Evolutionary conservation across 1,140 invertebrate genomes (phyloP), one percentile per base, ranked within the genome.

Genomic region (Aphidius gifuensis): DNA sequence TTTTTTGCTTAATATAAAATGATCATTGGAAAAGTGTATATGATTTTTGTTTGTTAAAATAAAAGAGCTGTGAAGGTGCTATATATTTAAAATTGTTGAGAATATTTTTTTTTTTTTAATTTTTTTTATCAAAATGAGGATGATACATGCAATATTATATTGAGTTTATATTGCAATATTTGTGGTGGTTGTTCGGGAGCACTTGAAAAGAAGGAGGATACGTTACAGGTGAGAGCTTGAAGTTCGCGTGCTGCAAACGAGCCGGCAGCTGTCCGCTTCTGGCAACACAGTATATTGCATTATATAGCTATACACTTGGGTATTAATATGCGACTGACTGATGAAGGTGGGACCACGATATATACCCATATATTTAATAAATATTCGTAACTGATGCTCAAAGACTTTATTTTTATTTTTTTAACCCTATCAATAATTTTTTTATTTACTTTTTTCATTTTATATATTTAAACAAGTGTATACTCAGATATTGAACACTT

Each of bases 171-270:
- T 32, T 32, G 23, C 23, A 32, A 32, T 32, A 4, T 32, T 3
- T 32, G 58, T 56, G 60, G 58, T 58, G 68, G 66, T 66, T 62
- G 53, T 66, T 43, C 55, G 47, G 61, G 58, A 61, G 61, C 55
- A 57, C 44, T 61, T 38, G 60, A 59, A 58, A 59, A 60, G 61
- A 58, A 62, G 58, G 58, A 59, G 49, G 60, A 62, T 54, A 69
- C 72, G 75, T 78, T 78, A 79, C 78, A 80, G 78, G 78, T 80
- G 78, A 79, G 76, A 76, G 75, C 69, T 71, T 67, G 65, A 64
- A 59, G 71, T 69, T 77, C 71, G 78, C 78, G 75, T 77, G 78
- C 72, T 74, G 74, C 71, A 76, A 78, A 78, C 76, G 73, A 78
- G 73, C 70, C 72, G 71, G 76, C 76, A 78, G 75, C 75, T 79